A percentile compares a stretch with the other conserved stretches of the same genome.
Conservation (phyloP, 2,113 vertebrate species). For the Ammodytes marinus region DNA sequence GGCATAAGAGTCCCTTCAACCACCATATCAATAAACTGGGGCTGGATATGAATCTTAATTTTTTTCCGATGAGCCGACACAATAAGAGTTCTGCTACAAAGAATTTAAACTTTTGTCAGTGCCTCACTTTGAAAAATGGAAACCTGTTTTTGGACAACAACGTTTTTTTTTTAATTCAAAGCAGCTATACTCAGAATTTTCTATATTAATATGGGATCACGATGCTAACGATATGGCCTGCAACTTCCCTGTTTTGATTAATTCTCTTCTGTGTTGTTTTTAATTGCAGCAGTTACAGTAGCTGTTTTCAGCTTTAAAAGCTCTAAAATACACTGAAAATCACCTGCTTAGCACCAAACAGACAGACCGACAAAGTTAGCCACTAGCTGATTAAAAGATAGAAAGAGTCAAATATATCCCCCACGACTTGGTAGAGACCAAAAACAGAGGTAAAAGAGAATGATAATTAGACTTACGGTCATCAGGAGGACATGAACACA, state of each 20-base stretch:
- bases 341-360: background rate
- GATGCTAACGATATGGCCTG: background rate
- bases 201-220: no score
- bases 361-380: background rate
- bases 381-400: background rate
- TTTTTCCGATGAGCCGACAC: no score
- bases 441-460: slow-evolving; percentile 1
- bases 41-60: background rate
- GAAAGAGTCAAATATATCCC: background rate
- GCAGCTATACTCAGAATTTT: background rate
- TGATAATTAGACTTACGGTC: background rate
- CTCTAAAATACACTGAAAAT: background rate
- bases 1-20: background rate
- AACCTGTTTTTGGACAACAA: background rate
- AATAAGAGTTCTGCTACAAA: no score
- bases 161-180: background rate
- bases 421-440: background rate
- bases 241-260: background rate
- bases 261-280: background rate
- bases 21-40: background rate
- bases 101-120: background rate
- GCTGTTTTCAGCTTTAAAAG: slow-evolving; percentile 16
- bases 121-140: background rate
- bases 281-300: background rate
- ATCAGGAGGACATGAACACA: background rate